A percentile compares a stretch with the other conserved stretches of the same genome.
phyloP scores from a whole-genome alignment of 2,888 invertebrate genomes.

The Ormyrus rosae region DNA sequence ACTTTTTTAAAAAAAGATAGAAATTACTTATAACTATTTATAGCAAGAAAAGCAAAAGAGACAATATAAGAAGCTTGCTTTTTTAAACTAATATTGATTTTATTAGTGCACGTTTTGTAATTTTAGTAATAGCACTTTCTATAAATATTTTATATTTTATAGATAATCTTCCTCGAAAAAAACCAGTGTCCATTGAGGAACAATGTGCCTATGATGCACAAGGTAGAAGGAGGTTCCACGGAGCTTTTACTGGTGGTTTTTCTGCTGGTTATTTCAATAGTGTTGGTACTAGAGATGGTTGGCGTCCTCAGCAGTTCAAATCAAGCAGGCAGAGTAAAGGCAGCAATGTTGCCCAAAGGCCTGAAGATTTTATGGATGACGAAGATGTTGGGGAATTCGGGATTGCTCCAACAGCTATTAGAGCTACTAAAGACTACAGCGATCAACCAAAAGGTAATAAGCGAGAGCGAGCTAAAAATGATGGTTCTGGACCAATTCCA shows the following conservation, averaged over 20 bases:
- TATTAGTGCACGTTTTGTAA: too few species aligned
- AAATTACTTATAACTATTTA: too few species aligned
- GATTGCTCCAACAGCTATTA: conserved; percentile 92
- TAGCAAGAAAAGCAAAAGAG: too few species aligned
- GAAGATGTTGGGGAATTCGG: conserved; percentile 97
- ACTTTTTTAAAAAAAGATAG: too few species aligned
- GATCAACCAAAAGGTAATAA: conserved; percentile 69
- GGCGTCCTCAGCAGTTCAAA: conserved; percentile 92
- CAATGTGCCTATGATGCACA: conserved; percentile 93
- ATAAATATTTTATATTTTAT: conserved; percentile 10
- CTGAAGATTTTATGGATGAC: conserved; percentile 98
- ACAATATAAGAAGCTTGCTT: too few species aligned
- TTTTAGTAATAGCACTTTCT: too few species aligned
- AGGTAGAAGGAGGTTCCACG: conserved; percentile 95
- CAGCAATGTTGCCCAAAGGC: conserved; percentile 79
- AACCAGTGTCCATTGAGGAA: conserved; percentile 88
- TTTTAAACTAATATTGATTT: too few species aligned
- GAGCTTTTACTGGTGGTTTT: conserved; percentile 99
- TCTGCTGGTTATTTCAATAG: conserved; percentile 98
- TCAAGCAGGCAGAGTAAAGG: conserved; percentile 89
- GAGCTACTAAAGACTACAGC: conserved; percentile 87
- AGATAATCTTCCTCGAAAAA: conserved; percentile 89
- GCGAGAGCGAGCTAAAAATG: conserved; percentile 71
- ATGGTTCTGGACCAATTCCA: conserved; percentile 74
- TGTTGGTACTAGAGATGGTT: conserved; percentile 97